A percentile compares a stretch with the other conserved stretches of the same genome.
These are phyloP conservation scores for Scortum barcoo DNA, from an alignment of 2,113 vertebrate genomes.

Conservation along the genomic window DNA sequence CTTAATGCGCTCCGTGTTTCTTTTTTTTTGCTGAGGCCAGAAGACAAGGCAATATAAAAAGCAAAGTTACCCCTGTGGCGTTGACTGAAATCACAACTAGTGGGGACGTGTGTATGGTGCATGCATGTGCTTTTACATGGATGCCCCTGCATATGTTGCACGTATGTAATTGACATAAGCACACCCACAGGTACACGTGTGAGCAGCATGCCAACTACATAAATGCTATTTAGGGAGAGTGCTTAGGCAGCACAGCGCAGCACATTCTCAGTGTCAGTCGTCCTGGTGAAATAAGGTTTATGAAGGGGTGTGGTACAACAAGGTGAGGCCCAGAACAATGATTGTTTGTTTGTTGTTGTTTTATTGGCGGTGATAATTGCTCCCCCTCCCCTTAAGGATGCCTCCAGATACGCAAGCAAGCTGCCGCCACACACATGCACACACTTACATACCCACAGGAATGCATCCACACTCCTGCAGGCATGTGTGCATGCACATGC, in stretches of 20 bases:
- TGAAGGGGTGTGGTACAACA: constrained; percentile 78
- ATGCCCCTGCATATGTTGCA: constrained; percentile 17
- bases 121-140: constrained; percentile 31
- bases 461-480: constrained; percentile 59
- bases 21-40: constrained; percentile 64
- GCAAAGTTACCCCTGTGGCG: constrained; percentile 51
- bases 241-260: constrained; percentile 85
- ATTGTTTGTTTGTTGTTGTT: constrained; percentile 84
- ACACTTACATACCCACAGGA: constrained; percentile 74
- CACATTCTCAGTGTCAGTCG: constrained; percentile 79
- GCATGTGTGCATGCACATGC: constrained; percentile 8
- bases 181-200: constrained; percentile 60
- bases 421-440: constrained; percentile 72
- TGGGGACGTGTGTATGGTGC: constrained; percentile 9
- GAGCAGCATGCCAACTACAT: constrained; percentile 63
- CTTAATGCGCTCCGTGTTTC: constrained; percentile 18
- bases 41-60: constrained; percentile 55
- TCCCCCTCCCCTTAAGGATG: constrained; percentile 72
- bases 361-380: constrained; percentile 85
- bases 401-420: constrained; percentile 57
- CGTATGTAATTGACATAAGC: constrained; percentile 30
- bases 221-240: constrained; percentile 77
- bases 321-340: constrained; percentile 82
- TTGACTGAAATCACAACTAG: constrained; percentile 27
- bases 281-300: constrained; percentile 78